These are phyloP conservation scores for Kryphioiulus occultus DNA, from an alignment of 2,888 invertebrate species.

Conservation along the genomic window DNA sequence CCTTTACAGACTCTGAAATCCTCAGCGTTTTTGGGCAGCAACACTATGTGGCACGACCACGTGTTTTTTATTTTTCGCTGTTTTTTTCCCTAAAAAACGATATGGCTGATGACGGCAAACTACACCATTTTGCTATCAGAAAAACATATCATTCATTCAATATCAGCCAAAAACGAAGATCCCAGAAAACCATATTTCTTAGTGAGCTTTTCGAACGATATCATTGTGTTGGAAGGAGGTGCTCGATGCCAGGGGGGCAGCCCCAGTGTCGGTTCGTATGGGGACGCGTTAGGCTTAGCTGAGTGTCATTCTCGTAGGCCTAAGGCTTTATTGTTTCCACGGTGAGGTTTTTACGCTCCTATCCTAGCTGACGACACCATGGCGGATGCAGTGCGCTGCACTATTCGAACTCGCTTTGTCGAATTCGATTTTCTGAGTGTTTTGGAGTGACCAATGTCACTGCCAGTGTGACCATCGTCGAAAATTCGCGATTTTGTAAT, in stretches of 20 bases:
- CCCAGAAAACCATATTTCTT: not conserved
- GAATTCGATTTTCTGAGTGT: not conserved
- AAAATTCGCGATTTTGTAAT: not conserved
- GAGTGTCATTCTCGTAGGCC: constrained; percentile 21
- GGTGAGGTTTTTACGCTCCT: not conserved
- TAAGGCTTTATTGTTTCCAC: constrained; percentile 12
- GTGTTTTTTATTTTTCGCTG: not conserved
- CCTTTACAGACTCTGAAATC: not conserved
- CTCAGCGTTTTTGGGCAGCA: not conserved
- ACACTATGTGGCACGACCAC: not conserved
- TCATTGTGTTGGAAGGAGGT: not conserved
- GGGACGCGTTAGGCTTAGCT: constrained; percentile 29
- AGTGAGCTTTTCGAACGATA: not conserved
- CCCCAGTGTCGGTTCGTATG: not conserved
- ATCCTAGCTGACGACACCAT: not conserved
- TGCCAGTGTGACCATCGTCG: not conserved
- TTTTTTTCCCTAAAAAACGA: constrained; percentile 7
- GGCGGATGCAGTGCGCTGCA: not conserved
- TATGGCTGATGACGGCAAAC: not conserved
- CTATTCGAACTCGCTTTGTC: not conserved
- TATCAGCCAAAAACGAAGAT: not conserved
- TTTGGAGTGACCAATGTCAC: no score
- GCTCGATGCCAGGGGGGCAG: not conserved
- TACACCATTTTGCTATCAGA: not conserved
- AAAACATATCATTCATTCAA: not conserved